Base-by-base conservation (phyloP, 2,797 vertebrate species). In the Hyperoplus immaculatus region DNA sequence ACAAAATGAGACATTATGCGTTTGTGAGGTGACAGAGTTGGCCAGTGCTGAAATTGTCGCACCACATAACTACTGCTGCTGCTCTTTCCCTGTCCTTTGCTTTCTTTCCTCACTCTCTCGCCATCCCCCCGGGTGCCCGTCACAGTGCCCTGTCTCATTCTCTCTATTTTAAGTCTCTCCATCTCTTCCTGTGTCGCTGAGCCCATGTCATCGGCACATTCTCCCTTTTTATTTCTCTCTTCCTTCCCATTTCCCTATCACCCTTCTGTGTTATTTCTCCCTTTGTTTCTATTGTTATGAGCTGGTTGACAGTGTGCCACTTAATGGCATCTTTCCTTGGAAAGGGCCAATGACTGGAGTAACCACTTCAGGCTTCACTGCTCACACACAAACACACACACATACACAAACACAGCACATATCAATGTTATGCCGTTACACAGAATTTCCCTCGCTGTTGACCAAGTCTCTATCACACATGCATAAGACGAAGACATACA, bases 291-390 rank as follows among this genome's bases (percentile, higher is more conserved):
- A 2, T 82, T 80, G 86, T 77, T 84, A 86, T 70, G 69, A 88
- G 82, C 84, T 68, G 83, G 49, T 51, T 80, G 78, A 74, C 80
- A 73, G 57, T 56, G 69, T 72, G 78, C 47, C 67, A 18, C 69
- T 86, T 80, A 81, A 88, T 91, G 84, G 42, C 66, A 67, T 82
- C 64, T 75, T 83, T 86, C 62, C 80, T 80, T 45, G 55, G 49
- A 67, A 39, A 4, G 21, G 61, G 67, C 65, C 59, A 41, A 77
- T 71, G 83, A 75, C 76, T 42, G 12, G 21, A 78, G 74, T 66
- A 73, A 79, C 76, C 63, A 60, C 72, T 81, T 75, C 62, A 66
- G 1, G 54, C 80, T 69, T 73, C 75, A 50, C 69, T 71, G 66
- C 78, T 55, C 70, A 49, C 63, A 10, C 58, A 47, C 29, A 39